Evolutionary conservation across 2,797 vertebrate species (phyloP).

Genomic region (Mycteria americana): DNA sequence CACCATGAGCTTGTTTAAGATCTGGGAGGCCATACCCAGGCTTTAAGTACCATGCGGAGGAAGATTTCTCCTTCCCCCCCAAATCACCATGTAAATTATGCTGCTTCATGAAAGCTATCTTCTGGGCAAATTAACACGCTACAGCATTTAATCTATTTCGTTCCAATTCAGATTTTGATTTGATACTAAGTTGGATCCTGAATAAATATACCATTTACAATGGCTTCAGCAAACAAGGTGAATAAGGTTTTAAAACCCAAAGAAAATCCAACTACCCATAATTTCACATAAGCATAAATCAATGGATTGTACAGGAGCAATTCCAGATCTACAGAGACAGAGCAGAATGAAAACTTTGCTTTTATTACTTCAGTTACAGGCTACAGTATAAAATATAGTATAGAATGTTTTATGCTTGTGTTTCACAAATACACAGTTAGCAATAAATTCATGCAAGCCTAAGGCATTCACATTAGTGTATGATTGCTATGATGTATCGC

Average conservation of each 20-base stretch:
- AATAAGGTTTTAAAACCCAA: neutral
- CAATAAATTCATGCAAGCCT: neutral
- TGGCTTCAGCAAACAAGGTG: neutral
- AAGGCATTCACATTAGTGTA: neutral
- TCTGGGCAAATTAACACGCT: neutral
- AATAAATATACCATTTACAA: neutral
- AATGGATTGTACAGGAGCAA: neutral
- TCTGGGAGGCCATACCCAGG: neutral
- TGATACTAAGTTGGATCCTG: neutral
- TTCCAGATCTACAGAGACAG: neutral
- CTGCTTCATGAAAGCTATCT: neutral
- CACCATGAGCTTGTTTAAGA: neutral
- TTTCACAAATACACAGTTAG: neutral
- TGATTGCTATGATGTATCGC: neutral
- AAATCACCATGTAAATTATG: neutral
- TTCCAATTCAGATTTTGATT: neutral
- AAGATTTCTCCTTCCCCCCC: neutral
- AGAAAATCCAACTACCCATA: neutral
- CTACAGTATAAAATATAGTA: rapidly evolving
- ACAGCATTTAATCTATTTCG: neutral
- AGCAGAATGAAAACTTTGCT: neutral
- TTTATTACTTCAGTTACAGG: neutral
- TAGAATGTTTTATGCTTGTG: neutral
- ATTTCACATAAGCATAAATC: neutral
- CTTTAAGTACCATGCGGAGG: neutral